Conservation (phyloP, 2,113 vertebrate genomes). For the Solea solea region DNA sequence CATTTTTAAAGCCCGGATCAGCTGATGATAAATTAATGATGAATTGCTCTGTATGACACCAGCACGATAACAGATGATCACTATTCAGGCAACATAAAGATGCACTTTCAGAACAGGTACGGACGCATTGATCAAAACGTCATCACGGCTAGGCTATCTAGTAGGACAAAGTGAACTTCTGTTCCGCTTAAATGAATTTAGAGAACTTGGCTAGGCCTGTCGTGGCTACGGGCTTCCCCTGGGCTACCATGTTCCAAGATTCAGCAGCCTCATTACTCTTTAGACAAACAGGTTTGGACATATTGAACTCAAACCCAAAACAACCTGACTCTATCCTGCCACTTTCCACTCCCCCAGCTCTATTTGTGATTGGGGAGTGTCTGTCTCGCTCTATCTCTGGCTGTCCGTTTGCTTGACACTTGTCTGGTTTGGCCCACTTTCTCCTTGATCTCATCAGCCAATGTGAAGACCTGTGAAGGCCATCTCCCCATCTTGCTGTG, state of each 20-base stretch:
- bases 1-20: slow-evolving; percentile 37
- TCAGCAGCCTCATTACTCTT: slow-evolving; percentile 67
- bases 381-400: slow-evolving; percentile 52
- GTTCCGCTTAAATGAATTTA: slow-evolving; percentile 59
- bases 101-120: slow-evolving; percentile 46
- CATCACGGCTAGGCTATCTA: slow-evolving; percentile 52
- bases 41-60: slow-evolving; percentile 60
- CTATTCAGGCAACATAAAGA: slow-evolving; percentile 69
- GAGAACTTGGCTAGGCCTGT: slow-evolving; percentile 47
- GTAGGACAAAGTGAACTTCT: slow-evolving; percentile 59
- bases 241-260: slow-evolving; percentile 43
- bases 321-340: slow-evolving; percentile 45
- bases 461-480: slow-evolving; percentile 74
- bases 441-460: slow-evolving; percentile 78
- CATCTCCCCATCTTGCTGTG: slow-evolving; percentile 60
- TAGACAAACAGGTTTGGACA: slow-evolving; percentile 74
- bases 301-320: slow-evolving; percentile 70
- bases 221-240: slow-evolving; percentile 43
- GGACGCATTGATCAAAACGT: slow-evolving; percentile 73
- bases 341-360: slow-evolving; percentile 47
- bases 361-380: slow-evolving; percentile 63
- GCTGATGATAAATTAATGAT: slow-evolving; percentile 64
- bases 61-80: slow-evolving; percentile 70
- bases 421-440: slow-evolving; percentile 76
- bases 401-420: slow-evolving; percentile 73